Conservation (phyloP, 2,113 vertebrate genomes). For the Cynopterus brachyotis region DNA sequence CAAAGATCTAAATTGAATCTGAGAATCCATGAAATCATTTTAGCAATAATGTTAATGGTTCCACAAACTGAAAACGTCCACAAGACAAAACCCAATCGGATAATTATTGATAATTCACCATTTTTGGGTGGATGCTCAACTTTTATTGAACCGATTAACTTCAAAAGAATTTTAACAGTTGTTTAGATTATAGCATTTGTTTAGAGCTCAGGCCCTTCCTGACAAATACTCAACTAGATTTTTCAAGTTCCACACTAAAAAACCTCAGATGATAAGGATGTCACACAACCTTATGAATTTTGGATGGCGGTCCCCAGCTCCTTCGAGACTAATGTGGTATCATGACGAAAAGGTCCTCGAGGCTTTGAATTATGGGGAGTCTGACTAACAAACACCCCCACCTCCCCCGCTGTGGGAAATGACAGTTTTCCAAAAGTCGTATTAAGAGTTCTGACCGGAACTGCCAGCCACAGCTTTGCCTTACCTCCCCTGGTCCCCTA, state of each 20-base stretch:
- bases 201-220: background rate
- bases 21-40: background rate
- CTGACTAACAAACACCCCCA: background rate
- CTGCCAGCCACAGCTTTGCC: background rate
- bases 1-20: slow-evolving; percentile 9
- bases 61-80: background rate
- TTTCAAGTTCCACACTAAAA: background rate
- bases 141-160: background rate
- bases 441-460: background rate
- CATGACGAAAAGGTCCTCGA: background rate
- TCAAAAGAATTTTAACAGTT: background rate
- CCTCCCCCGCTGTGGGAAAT: background rate
- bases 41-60: background rate
- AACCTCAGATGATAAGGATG: background rate
- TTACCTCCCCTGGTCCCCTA: background rate
- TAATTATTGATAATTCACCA: background rate
- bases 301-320: background rate
- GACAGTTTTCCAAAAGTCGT: background rate
- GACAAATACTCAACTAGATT: background rate
- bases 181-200: background rate
- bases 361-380: background rate
- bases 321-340: background rate
- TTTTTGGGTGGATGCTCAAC: background rate
- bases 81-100: background rate
- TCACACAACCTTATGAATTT: background rate